These are phyloP conservation scores for Chironomus riparius DNA, from an alignment of 2,888 invertebrate species.

Conservation along the genomic window DNA sequence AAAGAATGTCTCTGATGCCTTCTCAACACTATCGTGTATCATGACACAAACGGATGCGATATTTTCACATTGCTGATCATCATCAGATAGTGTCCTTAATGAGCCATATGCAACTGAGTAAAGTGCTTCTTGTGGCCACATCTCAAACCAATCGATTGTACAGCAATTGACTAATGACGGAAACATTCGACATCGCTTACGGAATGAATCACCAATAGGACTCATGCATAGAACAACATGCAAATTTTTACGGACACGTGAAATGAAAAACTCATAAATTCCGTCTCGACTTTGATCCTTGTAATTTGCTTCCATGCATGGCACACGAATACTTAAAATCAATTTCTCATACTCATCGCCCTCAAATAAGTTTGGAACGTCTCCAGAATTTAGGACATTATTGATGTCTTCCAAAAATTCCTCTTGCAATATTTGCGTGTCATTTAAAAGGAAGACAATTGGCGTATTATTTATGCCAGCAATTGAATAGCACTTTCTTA, in stretches of 20 bases:
- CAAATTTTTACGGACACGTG: conserved; percentile 69
- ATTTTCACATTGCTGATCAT: conserved; percentile 44
- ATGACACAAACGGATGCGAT: conserved; percentile 59
- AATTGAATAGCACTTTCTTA: conserved; percentile 66
- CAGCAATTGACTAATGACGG: conserved; percentile 89
- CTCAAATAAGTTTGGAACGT: conserved; percentile 85
- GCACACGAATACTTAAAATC: conserved; percentile 62
- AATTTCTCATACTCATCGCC: conserved; percentile 78
- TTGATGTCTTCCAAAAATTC: conserved; percentile 89
- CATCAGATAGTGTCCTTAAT: conserved; percentile 50
- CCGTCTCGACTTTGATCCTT: conserved; percentile 59
- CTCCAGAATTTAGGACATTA: conserved; percentile 85
- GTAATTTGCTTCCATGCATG: conserved; percentile 56
- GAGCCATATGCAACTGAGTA: conserved; percentile 70
- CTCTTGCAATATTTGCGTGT: conserved; percentile 82
- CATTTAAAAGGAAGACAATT: conserved; percentile 78
- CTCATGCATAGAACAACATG: conserved; percentile 87
- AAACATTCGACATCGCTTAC: conserved; percentile 84
- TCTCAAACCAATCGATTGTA: conserved; percentile 89
- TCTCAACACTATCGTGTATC: conserved; percentile 72
- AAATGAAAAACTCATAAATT: conserved; percentile 78
- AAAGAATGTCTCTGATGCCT: conserved; percentile 66
- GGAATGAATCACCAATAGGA: conserved; percentile 80
- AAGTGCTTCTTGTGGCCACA: conserved; percentile 84
- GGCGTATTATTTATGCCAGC: conserved; percentile 67